phyloP scores from a whole-genome alignment of 2,797 vertebrate genomes.

The Falco concolor region DNA sequence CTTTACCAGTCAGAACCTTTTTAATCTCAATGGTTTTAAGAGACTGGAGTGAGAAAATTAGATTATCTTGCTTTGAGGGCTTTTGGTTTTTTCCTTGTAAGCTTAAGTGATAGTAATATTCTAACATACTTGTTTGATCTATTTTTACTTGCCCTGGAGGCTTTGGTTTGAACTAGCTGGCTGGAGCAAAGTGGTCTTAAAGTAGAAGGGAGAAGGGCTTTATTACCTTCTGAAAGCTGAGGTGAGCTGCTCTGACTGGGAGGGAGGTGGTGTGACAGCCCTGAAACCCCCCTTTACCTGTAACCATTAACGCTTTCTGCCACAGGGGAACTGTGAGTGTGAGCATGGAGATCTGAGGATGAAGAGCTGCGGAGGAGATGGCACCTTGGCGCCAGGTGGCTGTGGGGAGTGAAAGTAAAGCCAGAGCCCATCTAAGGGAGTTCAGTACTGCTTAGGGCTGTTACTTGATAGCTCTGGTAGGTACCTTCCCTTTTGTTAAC shows the following conservation, averaged over 20 bases:
- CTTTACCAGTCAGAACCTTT: neutral
- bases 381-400: neutral
- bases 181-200: neutral
- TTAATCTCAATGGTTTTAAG: neutral
- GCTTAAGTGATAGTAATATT: neutral
- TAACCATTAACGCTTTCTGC: neutral
- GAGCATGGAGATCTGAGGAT: fast-evolving
- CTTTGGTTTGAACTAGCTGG: neutral
- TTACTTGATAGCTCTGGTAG: neutral
- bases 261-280: neutral
- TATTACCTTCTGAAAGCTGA: neutral
- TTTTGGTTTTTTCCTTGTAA: neutral
- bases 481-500: neutral
- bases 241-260: neutral
- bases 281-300: fast-evolving
- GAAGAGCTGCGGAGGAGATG: neutral
- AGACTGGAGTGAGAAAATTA: neutral
- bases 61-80: neutral
- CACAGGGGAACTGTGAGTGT: neutral
- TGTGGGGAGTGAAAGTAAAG: neutral
- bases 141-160: neutral
- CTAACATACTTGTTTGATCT: neutral
- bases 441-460: neutral
- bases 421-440: neutral
- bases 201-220: neutral